Percentiles rank a stretch among this genome's conserved stretches.
Evolutionary conservation across 2,113 vertebrate species (phyloP).

Genomic region (Nanger granti): DNA sequence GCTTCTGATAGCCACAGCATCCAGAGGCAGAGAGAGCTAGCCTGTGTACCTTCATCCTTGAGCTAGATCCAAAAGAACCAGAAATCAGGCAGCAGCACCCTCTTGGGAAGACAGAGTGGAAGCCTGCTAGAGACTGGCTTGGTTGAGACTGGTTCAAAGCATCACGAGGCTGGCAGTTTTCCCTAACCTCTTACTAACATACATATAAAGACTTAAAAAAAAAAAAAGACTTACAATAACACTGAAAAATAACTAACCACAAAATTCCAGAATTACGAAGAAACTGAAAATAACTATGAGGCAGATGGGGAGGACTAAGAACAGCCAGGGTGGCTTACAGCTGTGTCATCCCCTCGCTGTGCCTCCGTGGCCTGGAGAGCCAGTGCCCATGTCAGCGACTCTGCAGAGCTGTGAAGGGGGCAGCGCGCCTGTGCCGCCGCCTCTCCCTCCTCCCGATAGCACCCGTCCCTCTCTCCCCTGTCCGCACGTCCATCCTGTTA

Average conservation of each 20-base stretch:
- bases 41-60: not conserved
- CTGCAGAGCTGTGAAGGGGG: not conserved
- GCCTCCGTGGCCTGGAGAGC: not conserved
- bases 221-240: not conserved
- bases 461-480: not conserved
- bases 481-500: not conserved
- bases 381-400: not conserved
- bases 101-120: not conserved
- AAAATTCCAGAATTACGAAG: slow-evolving; percentile 28
- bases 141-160: not conserved
- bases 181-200: not conserved
- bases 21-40: not conserved
- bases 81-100: not conserved
- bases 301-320: slow-evolving; percentile 13
- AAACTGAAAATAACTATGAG: not conserved
- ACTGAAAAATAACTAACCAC: slow-evolving; percentile 11
- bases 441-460: not conserved
- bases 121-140: not conserved
- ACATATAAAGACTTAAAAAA: not conserved
- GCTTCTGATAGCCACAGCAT: not conserved
- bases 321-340: not conserved
- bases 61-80: not conserved
- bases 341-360: not conserved
- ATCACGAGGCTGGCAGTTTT: not conserved
- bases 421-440: not conserved